These are phyloP conservation scores for Cantharis lateralis DNA, from an alignment of 2,888 invertebrate genomes.

Conservation along the genomic window DNA sequence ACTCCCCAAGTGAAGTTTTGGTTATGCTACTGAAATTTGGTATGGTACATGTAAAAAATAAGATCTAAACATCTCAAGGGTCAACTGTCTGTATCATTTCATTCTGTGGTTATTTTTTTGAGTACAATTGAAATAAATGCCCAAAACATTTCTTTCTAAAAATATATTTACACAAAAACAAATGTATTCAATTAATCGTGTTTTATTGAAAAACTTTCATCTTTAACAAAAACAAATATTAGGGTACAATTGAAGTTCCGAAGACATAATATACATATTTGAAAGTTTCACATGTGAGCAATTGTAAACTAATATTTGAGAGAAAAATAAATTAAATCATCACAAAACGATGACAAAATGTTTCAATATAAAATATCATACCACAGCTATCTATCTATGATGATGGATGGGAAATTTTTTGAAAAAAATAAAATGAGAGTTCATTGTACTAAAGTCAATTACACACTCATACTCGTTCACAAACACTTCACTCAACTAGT, in stretches of 20 bases:
- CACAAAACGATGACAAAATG: slow-evolving; percentile 18
- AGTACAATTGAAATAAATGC: too few species aligned
- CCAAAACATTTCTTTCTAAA: too few species aligned
- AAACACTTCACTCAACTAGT: slow-evolving; percentile 13
- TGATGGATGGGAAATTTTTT: slow-evolving; percentile 6
- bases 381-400: neutral
- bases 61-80: too few species aligned
- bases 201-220: slow-evolving; percentile 24
- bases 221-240: slow-evolving; percentile 44
- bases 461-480: slow-evolving; percentile 20
- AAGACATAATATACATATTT: slow-evolving; percentile 35
- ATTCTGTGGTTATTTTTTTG: too few species aligned
- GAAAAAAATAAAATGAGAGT: slow-evolving; percentile 26
- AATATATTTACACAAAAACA: neutral
- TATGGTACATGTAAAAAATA: too few species aligned
- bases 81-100: too few species aligned
- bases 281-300: slow-evolving; percentile 31
- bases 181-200: neutral
- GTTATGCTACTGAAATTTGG: too few species aligned
- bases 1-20: too few species aligned
- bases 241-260: slow-evolving; percentile 44
- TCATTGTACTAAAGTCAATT: slow-evolving; percentile 16
- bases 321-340: slow-evolving; percentile 43
- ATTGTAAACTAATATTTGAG: slow-evolving; percentile 48
- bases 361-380: slow-evolving; percentile 39